Percentiles rank a stretch among this genome's conserved stretches.
phyloP scores from a whole-genome alignment of 2,888 invertebrate genomes.

The Willowsia nigromaculata region DNA sequence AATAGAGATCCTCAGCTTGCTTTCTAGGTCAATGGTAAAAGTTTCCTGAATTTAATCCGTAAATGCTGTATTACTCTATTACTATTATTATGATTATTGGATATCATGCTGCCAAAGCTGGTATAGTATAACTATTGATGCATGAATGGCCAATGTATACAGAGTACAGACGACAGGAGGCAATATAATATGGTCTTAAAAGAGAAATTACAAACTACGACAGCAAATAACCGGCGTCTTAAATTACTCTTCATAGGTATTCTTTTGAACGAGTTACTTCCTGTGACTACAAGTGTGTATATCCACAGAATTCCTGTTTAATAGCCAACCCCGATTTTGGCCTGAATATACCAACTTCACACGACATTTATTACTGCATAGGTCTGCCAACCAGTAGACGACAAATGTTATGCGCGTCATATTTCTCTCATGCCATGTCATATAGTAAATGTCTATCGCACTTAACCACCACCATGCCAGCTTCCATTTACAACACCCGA shows the following conservation, averaged over 20 bases:
- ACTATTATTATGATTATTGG: slow-evolving; percentile 47
- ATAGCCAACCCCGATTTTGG: background rate
- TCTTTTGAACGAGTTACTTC: slow-evolving; percentile 12
- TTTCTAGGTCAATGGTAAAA: slow-evolving; percentile 69
- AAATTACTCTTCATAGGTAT: slow-evolving; percentile 46
- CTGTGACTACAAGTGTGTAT: background rate
- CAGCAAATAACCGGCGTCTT: slow-evolving; percentile 40
- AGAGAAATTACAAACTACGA: slow-evolving; percentile 7
- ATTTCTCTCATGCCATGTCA: background rate
- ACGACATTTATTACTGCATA: background rate
- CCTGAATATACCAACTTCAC: background rate
- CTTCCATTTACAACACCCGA: slow-evolving; percentile 24
- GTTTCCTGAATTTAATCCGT: slow-evolving; percentile 65
- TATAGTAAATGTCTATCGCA: background rate
- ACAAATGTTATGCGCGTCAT: background rate
- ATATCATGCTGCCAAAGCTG: background rate
- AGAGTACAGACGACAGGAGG: background rate
- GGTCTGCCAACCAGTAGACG: too few species aligned
- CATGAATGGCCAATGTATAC: background rate
- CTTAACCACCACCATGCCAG: background rate
- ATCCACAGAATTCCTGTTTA: background rate
- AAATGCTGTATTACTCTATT: slow-evolving; percentile 52
- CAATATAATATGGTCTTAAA: background rate
- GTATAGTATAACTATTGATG: background rate
- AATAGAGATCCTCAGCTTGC: too few species aligned